phyloP scores from a whole-genome alignment of 2,888 invertebrate genomes.

The Amblyjoppa fuscipennis region DNA sequence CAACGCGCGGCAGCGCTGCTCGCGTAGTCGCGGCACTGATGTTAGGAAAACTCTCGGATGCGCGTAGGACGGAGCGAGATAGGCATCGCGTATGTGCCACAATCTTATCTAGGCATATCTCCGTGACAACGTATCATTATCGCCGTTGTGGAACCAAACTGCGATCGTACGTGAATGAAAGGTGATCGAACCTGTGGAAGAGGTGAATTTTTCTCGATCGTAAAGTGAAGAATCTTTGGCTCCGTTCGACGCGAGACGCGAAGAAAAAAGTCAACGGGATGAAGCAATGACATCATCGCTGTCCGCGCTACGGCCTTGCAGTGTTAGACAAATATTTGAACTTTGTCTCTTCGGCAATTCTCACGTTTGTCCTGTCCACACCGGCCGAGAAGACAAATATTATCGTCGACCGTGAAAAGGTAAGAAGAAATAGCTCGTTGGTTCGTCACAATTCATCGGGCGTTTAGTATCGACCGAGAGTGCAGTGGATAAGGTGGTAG shows the following conservation, averaged over 20 bases:
- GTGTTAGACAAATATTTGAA: conserved; percentile 71
- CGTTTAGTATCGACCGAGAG: conserved; percentile 2
- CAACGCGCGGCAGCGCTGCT: background rate
- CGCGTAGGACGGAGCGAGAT: conserved; percentile 20
- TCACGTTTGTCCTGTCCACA: conserved; percentile 49
- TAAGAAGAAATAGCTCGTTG: conserved; percentile 34
- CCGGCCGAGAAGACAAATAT: background rate
- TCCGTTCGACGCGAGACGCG: background rate
- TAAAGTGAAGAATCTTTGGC: conserved; percentile 14
- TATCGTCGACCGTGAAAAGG: conserved; percentile 21
- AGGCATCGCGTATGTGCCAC: conserved; percentile 42
- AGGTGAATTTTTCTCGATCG: background rate
- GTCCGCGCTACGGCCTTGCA: background rate
- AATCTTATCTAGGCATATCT: conserved; percentile 81
- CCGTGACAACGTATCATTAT: conserved; percentile 58
- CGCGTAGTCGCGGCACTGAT: background rate
- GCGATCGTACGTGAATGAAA: conserved; percentile 47
- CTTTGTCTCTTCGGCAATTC: conserved; percentile 62
- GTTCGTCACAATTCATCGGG: background rate
- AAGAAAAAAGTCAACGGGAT: background rate
- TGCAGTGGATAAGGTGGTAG: background rate
- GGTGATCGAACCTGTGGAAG: conserved; percentile 24
- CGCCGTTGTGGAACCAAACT: conserved; percentile 12
- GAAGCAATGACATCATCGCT: conserved; percentile 27
- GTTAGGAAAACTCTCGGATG: background rate